Percentiles rank a stretch among this genome's conserved stretches.
Conservation (phyloP, 2,113 vertebrate species). For the western clawed frog (Xenopus tropicalis) region DNA sequence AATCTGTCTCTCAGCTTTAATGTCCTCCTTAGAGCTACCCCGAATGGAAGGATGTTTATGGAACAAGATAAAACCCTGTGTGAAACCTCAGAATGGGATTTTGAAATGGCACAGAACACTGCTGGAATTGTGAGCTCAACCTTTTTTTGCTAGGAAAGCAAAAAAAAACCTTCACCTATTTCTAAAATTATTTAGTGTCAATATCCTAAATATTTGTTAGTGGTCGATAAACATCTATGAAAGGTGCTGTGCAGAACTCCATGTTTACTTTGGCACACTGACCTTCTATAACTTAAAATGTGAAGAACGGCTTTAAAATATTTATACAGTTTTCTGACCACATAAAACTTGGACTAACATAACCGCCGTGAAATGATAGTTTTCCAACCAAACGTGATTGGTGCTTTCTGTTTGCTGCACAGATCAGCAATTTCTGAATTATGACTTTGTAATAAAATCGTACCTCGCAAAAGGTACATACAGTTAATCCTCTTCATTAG, state of each 20-base stretch:
- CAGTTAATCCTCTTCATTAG: background rate
- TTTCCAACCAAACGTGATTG: slow-evolving; percentile 1
- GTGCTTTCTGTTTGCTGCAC: background rate
- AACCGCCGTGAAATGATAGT: slow-evolving; percentile 4
- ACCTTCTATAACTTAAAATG: slow-evolving; percentile 24
- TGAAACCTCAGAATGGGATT: slow-evolving; percentile 15
- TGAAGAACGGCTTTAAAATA: slow-evolving; percentile 11
- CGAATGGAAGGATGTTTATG: slow-evolving; percentile 20
- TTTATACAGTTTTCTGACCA: slow-evolving; percentile 28
- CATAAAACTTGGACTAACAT: slow-evolving; percentile 15
- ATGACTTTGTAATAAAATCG: background rate
- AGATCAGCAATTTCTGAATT: background rate
- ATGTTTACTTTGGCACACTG: slow-evolving; percentile 25
- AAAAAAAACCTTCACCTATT: slow-evolving; percentile 22
- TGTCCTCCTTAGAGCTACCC: background rate
- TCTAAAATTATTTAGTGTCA: slow-evolving; percentile 25
- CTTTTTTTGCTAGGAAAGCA: background rate
- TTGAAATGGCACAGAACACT: background rate
- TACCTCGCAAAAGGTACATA: background rate
- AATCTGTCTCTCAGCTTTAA: background rate
- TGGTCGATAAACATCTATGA: slow-evolving; percentile 11
- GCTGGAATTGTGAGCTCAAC: slow-evolving; percentile 9
- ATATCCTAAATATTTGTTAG: slow-evolving; percentile 21
- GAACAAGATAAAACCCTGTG: slow-evolving; percentile 31
- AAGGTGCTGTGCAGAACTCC: slow-evolving; percentile 1